A percentile compares a stretch with the other conserved stretches of the same genome.
phyloP scores from a whole-genome alignment of 2,888 invertebrate genomes.

The Drosophila flavopinicola region DNA sequence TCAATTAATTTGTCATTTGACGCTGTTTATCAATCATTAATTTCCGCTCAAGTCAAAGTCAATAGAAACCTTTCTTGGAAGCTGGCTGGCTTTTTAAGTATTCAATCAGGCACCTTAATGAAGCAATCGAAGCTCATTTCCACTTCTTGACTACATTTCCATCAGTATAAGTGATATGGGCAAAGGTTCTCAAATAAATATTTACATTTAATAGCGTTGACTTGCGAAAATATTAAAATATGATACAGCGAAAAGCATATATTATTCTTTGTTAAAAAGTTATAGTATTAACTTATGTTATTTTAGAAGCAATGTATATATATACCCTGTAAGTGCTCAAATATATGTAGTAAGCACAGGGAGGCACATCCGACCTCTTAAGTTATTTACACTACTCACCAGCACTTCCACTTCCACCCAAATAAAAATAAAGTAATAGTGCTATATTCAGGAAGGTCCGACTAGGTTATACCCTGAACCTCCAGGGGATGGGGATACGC shows the following conservation, averaged over 20 bases:
- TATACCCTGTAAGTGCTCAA: neutral
- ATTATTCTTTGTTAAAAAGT: too few relatives aligned
- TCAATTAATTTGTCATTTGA: conserved; percentile 73
- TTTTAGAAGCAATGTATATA: neutral
- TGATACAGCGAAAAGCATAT: neutral
- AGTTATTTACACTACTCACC: too few relatives aligned
- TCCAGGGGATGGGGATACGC: too few relatives aligned
- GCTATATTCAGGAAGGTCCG: too few relatives aligned
- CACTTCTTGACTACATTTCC: conserved; percentile 36
- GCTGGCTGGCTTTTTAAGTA: neutral
- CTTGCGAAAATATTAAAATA: neutral
- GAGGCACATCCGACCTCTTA: too few relatives aligned
- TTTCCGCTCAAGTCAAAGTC: conserved; percentile 42
- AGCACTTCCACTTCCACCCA: too few relatives aligned
- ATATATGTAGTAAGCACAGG: too few relatives aligned
- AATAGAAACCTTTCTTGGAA: conserved; percentile 5
- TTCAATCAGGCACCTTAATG: conserved; percentile 42
- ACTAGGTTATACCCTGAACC: too few relatives aligned
- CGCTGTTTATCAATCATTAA: conserved; percentile 55
- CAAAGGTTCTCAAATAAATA: conserved; percentile 30
- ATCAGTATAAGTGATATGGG: neutral
- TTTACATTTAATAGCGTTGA: conserved; percentile 24
- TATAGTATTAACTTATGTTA: neutral
- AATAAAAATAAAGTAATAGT: too few relatives aligned
- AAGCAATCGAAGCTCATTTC: conserved; percentile 53